Percentiles rank a stretch among this genome's conserved stretches.
phyloP scores from a whole-genome alignment of 2,113 vertebrate species.

The Pardalotus punctatus region DNA sequence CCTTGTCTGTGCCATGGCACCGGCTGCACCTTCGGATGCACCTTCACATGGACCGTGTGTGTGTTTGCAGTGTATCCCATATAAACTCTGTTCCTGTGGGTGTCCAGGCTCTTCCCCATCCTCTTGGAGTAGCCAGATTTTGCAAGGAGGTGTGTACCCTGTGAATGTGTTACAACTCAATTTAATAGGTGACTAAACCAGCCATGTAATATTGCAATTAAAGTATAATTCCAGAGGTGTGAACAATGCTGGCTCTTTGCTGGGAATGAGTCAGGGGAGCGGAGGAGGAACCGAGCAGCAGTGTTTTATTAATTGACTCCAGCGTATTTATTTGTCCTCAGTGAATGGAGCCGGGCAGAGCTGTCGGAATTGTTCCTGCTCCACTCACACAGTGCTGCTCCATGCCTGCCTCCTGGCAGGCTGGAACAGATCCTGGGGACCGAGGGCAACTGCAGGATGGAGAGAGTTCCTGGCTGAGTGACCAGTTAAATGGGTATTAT shows the following conservation, averaged over 20 bases:
- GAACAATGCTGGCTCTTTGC: background rate
- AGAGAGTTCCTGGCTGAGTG: background rate
- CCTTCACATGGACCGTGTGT: rapidly evolving
- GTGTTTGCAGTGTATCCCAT: background rate
- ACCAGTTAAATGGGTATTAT: background rate
- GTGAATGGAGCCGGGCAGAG: conserved; percentile 2
- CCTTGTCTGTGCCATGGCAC: background rate
- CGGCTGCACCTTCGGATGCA: background rate
- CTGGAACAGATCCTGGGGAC: background rate
- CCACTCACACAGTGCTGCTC: background rate
- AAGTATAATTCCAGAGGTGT: background rate
- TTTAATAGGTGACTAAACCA: background rate
- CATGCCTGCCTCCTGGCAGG: background rate
- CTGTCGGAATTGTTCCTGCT: background rate
- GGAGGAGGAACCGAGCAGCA: background rate
- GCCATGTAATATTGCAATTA: conserved; percentile 26
- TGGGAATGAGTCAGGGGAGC: background rate
- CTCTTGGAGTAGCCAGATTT: background rate
- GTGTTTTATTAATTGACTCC: conserved; percentile 24
- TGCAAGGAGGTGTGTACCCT: background rate
- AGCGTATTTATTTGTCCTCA: background rate
- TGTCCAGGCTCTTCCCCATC: background rate
- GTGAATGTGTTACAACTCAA: background rate
- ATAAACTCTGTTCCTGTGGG: background rate
- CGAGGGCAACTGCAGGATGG: background rate